Conservation (phyloP, 2,113 vertebrate genomes). For the Ondatra zibethicus region DNA sequence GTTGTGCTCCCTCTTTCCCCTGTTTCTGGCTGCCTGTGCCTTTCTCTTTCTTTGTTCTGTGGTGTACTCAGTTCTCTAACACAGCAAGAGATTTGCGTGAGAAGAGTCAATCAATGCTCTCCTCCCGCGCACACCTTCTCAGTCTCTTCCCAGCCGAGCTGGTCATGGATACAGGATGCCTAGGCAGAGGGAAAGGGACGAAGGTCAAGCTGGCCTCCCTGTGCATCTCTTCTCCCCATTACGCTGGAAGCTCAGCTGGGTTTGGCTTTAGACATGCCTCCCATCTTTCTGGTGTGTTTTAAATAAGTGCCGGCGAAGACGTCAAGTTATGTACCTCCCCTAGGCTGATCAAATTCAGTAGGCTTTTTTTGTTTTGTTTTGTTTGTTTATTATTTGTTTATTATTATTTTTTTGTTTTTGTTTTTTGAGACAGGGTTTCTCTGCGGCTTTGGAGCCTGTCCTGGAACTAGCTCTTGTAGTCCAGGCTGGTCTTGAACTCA, state of each 20-base stretch:
- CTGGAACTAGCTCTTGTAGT: too few species aligned
- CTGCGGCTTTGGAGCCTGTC: too few species aligned
- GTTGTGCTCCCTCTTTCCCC: background rate
- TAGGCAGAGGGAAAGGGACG: background rate
- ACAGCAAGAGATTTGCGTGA: background rate
- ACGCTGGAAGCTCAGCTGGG: background rate
- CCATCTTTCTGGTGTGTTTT: background rate
- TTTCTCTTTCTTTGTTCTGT: background rate
- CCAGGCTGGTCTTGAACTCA: too few species aligned
- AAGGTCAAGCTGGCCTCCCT: background rate
- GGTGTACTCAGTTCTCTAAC: background rate
- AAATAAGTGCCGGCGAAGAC: background rate
- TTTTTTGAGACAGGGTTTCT: too few species aligned
- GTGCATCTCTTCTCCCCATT: accelerated
- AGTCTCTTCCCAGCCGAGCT: background rate
- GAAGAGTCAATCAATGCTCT: background rate
- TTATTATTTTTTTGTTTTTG: too few species aligned
- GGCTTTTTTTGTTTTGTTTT: background rate
- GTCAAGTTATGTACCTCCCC: background rate
- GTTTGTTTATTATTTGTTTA: too few species aligned
- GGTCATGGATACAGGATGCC: background rate
- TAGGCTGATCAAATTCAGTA: background rate
- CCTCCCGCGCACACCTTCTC: background rate
- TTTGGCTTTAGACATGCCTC: background rate
- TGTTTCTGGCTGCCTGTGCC: background rate